These are phyloP conservation scores for Lasioglossum marginatum DNA, from an alignment of 2,888 invertebrate genomes.

Conservation along the genomic window DNA sequence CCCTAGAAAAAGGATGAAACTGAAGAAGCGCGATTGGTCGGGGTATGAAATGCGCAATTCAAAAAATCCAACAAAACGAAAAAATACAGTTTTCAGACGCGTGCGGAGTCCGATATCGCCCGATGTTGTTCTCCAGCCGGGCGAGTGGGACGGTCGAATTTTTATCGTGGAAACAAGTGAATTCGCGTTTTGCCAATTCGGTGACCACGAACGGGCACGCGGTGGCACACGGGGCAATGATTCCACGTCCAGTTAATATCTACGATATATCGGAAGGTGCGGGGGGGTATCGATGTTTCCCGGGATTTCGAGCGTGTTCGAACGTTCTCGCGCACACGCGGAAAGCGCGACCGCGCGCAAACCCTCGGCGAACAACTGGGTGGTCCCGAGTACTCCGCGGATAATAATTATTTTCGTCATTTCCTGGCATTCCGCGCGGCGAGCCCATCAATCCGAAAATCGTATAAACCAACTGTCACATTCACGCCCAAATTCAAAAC, in stretches of 20 bases:
- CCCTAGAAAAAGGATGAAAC: not conserved
- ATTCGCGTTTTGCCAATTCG: conserved; percentile 65
- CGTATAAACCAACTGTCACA: conserved; percentile 80
- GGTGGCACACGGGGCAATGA: conserved; percentile 57
- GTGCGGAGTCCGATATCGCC: conserved; percentile 46
- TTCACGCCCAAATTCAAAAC: conserved; percentile 78
- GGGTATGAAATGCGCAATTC: not conserved
- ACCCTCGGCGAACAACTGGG: conserved; percentile 45
- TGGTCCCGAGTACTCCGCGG: conserved; percentile 61
- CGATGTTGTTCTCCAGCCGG: conserved; percentile 34
- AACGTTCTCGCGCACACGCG: not conserved
- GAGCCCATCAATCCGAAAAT: conserved; percentile 79
- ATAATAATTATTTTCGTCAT: conserved; percentile 81
- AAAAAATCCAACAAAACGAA: not conserved
- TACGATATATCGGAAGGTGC: conserved; percentile 66
- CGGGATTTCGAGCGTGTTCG: not conserved
- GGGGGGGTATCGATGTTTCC: conserved; percentile 1
- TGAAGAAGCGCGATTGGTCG: too few relatives aligned
- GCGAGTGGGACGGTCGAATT: conserved; percentile 32
- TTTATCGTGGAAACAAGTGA: conserved; percentile 59
- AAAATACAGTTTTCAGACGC: conserved; percentile 4
- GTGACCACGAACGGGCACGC: conserved; percentile 46
- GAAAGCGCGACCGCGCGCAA: conserved; percentile 24
- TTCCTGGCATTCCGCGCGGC: conserved; percentile 78
- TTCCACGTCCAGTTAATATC: conserved; percentile 73